Evolutionary conservation across 2,888 invertebrate species (phyloP), one percentile per base, ranked within the genome.

Genomic region (Anoncus sp.): DNA sequence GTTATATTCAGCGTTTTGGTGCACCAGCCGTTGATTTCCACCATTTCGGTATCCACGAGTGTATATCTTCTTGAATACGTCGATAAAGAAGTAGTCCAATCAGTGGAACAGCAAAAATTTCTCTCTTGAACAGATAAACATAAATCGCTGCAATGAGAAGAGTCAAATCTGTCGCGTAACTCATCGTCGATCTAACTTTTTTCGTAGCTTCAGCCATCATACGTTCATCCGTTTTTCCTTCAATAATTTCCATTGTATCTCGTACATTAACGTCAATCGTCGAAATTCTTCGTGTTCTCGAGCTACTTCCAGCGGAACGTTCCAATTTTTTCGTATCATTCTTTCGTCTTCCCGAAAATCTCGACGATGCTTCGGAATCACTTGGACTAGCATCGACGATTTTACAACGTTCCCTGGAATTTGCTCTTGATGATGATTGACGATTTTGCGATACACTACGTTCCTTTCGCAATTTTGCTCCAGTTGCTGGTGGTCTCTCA

Each of bases 111-210:
- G 96, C 96, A 59, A 96, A 92, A 81, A 95, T 92, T 87, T 96
- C 96, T 87, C 96, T 96, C 86, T 95, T 95, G 87, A 96, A 97
- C 71, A 96, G 91, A 91, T 96, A 97, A 40, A 97, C 93, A 94
- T 96, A 97, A 89, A 95, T 94, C 24, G 97, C 97, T 14, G 96
- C 94, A 43, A 95, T 82, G 76, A 97, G 93, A 85, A 97, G 93
- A 49, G 95, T 95, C 75, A 96, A 89, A 89, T 97, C 97, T 0
- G 96, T 96, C 24, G 94, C 91, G 87, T 96, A 96, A 87, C 95
- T 95, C 24, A 96, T 92, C 0, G 93, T 94, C 1, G 95, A 93
- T 80, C 95, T 93, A 1, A 96, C 95, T 82, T 94, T 95, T 38
- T 92, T 92, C 85, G 95, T 94, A 0, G 96, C 94, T 85, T 94